Evolutionary conservation across 2,888 invertebrate genomes (phyloP).

Genomic region (Arrhopalites spinosus): DNA sequence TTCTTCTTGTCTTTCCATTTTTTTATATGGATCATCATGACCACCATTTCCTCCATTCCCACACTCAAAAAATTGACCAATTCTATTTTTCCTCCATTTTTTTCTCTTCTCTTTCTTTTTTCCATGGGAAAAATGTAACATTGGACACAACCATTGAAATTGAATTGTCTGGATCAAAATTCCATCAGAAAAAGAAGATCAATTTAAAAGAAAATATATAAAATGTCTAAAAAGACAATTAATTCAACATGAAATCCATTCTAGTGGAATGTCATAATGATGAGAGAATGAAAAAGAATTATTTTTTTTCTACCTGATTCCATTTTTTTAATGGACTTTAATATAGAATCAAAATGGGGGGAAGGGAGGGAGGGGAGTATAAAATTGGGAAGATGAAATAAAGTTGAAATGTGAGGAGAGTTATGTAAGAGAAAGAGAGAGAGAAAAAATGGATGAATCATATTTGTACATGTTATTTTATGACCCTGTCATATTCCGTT

Average conservation of each 20-base stretch:
- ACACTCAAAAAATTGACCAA: too few relatives aligned
- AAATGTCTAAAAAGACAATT: not conserved
- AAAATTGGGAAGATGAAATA: not conserved
- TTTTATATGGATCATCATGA: not conserved
- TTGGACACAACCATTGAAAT: too few relatives aligned
- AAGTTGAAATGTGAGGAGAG: not conserved
- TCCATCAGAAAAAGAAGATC: too few relatives aligned
- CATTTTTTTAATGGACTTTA: not conserved
- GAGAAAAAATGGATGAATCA: slow-evolving; percentile 9
- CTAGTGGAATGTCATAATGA: not conserved
- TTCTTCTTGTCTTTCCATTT: slow-evolving; percentile 6
- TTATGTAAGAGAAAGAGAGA: not conserved
- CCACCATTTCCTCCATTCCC: not conserved
- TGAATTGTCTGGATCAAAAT: too few relatives aligned
- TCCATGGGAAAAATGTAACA: too few relatives aligned
- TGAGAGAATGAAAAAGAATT: not conserved
- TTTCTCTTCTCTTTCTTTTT: too few relatives aligned
- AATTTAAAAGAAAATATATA: not conserved
- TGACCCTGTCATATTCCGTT: slow-evolving; percentile 24
- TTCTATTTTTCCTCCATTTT: too few relatives aligned
- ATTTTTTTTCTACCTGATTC: not conserved
- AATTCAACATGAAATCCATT: not conserved
- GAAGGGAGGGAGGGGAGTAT: not conserved
- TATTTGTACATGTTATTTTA: slow-evolving; percentile 17
- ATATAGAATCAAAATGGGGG: not conserved